Percentiles rank a stretch among this genome's conserved stretches.
These are phyloP conservation scores for Arvicola amphibius DNA, from an alignment of 2,797 vertebrate species.

Conservation along the genomic window DNA sequence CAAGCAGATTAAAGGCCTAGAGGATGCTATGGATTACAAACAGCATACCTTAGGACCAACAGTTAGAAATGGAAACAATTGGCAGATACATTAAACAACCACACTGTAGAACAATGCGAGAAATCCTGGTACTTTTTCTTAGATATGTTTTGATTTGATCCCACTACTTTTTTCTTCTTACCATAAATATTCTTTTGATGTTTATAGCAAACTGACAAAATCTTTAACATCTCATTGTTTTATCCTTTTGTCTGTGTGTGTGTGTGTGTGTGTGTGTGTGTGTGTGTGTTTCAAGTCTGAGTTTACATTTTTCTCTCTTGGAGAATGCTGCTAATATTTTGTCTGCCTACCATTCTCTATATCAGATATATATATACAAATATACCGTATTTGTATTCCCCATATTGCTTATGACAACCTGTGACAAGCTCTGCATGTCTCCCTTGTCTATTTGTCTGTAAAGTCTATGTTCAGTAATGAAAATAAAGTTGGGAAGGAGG, in stretches of 20 bases:
- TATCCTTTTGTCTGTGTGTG: background rate
- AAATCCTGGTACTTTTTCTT: background rate
- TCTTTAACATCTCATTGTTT: background rate
- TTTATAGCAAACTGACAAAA: background rate
- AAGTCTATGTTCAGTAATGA: background rate
- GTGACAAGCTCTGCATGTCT: background rate
- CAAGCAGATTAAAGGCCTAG: background rate
- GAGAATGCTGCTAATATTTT: background rate
- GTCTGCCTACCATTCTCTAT: background rate
- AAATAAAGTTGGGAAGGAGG: too few species aligned
- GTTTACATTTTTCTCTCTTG: background rate
- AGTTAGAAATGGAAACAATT: background rate
- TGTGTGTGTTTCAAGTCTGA: background rate
- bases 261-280: background rate
- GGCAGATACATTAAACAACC: background rate
- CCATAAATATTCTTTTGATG: background rate
- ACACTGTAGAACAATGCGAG: background rate
- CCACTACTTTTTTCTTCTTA: background rate
- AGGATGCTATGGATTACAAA: background rate
- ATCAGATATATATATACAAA: too few species aligned
- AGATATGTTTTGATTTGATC: constrained; percentile 7
- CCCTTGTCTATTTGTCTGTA: background rate
- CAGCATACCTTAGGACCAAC: background rate
- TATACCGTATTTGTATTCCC: background rate
- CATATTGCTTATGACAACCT: background rate